These are phyloP conservation scores for Amorpha juglandis DNA, from an alignment of 2,888 invertebrate species.

Conservation along the genomic window DNA sequence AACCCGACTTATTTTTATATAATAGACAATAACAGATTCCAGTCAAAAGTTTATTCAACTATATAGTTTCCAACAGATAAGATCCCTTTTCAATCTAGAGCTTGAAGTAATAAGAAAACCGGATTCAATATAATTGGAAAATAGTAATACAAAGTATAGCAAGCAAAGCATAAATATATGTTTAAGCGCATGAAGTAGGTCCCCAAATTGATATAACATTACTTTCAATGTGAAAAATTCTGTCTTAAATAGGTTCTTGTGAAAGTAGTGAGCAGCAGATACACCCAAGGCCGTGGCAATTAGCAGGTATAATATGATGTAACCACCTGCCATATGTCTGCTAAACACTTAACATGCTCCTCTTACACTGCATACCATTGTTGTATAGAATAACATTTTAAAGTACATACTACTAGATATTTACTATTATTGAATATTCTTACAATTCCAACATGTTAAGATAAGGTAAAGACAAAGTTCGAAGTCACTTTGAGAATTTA, in stretches of 20 bases:
- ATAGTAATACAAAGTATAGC: too few species aligned
- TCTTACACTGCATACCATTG: background rate
- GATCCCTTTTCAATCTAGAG: too few species aligned
- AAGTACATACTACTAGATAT: background rate
- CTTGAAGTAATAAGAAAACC: too few species aligned
- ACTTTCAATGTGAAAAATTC: background rate
- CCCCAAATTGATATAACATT: too few species aligned
- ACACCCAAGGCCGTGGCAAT: conserved; percentile 27
- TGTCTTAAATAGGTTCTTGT: conserved; percentile 5
- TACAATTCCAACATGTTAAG: background rate
- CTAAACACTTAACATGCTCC: conserved; percentile 30
- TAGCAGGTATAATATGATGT: conserved; percentile 31
- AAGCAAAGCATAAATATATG: too few species aligned
- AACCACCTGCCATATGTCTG: conserved; percentile 28
- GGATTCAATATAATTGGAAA: too few species aligned
- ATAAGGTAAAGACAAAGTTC: background rate
- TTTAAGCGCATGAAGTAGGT: too few species aligned
- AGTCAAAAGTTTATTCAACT: too few species aligned
- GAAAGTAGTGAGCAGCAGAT: conserved; percentile 6
- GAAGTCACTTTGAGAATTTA: background rate
- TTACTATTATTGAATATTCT: background rate
- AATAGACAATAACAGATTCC: too few species aligned
- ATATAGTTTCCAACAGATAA: too few species aligned
- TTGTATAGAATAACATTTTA: background rate
- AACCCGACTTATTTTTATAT: too few species aligned